Evolutionary conservation across 2,797 vertebrate species (phyloP).

Genomic region (Hippoglossus hippoglossus): DNA sequence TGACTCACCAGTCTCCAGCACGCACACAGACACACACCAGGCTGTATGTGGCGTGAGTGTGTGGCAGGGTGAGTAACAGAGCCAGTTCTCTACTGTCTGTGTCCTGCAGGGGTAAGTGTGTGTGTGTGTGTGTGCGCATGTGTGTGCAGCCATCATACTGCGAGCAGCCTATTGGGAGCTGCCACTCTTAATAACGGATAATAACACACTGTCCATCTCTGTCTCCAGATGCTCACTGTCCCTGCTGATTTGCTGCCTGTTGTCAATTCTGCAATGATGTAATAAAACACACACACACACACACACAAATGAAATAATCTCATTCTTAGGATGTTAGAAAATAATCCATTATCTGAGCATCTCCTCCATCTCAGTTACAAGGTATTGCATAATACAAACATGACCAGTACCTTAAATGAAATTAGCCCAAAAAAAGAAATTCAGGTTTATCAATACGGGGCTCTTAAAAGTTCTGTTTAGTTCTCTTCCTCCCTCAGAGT

Average conservation of each 20-base stretch:
- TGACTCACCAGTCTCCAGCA: slow-evolving; percentile 70
- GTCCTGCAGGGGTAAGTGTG: background rate
- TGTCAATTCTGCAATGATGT: slow-evolving; percentile 33
- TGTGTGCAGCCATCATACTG: slow-evolving; percentile 23
- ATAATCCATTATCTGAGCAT: slow-evolving; percentile 36
- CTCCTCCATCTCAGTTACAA: slow-evolving; percentile 42
- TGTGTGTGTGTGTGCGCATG: slow-evolving; percentile 13
- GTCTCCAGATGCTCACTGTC: slow-evolving; percentile 56
- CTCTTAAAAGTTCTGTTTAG: slow-evolving; percentile 20
- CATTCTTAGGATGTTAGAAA: slow-evolving; percentile 36
- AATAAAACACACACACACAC: slow-evolving; percentile 15
- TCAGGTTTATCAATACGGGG: slow-evolving; percentile 39
- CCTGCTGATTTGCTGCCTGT: slow-evolving; percentile 53
- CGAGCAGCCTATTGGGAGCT: slow-evolving; percentile 47
- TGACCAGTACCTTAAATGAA: slow-evolving; percentile 19
- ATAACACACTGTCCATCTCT: slow-evolving; percentile 58
- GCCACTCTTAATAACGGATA: slow-evolving; percentile 70
- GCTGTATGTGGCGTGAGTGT: slow-evolving; percentile 20
- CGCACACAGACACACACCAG: slow-evolving; percentile 19
- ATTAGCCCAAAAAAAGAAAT: slow-evolving; percentile 27
- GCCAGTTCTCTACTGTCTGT: slow-evolving; percentile 8
- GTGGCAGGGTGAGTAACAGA: slow-evolving; percentile 18
- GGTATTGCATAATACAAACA: slow-evolving; percentile 34
- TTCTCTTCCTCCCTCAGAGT: slow-evolving; percentile 44
- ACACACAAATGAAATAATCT: slow-evolving; percentile 43